These are phyloP conservation scores for Aulostomus chinensis DNA, from an alignment of 2,797 vertebrate genomes.

Conservation along the genomic window DNA sequence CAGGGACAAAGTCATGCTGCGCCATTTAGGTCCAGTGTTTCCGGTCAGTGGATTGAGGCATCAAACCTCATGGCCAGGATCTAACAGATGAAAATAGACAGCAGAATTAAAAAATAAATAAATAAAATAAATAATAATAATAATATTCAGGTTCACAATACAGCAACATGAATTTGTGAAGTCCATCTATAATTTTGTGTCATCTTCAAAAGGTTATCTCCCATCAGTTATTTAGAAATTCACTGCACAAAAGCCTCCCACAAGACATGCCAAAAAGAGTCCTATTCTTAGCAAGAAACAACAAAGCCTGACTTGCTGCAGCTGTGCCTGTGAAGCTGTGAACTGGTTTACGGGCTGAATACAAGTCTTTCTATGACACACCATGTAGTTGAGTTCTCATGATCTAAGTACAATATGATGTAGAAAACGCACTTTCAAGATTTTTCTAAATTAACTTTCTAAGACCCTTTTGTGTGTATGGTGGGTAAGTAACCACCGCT, in stretches of 20 bases:
- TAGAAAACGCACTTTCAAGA: background rate
- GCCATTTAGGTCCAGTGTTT: constrained; percentile 99
- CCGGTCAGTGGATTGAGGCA: constrained; percentile 98
- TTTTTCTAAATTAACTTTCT: too few species aligned
- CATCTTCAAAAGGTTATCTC: constrained; percentile 15
- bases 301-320: constrained; percentile 48
- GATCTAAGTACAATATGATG: background rate
- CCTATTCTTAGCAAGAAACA: constrained; percentile 57
- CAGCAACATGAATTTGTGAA: background rate
- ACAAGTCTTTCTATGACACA: too few species aligned
- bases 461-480: too few species aligned
- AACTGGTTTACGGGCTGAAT: constrained; percentile 26
- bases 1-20: constrained; percentile 99
- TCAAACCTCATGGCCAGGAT: constrained; percentile 99
- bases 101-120: background rate
- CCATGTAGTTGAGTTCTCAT: too few species aligned
- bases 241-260: constrained; percentile 18
- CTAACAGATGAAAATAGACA: constrained; percentile 59
- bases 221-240: constrained; percentile 24
- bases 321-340: constrained; percentile 37
- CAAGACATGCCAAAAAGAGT: constrained; percentile 19
- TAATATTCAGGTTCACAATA: too few species aligned
- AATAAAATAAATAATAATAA: background rate
- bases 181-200: background rate
- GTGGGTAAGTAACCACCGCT: too few species aligned